Evolutionary conservation across 64 coral and sea anemone species (phyloP).

Genomic region (Trachythela sp.): DNA sequence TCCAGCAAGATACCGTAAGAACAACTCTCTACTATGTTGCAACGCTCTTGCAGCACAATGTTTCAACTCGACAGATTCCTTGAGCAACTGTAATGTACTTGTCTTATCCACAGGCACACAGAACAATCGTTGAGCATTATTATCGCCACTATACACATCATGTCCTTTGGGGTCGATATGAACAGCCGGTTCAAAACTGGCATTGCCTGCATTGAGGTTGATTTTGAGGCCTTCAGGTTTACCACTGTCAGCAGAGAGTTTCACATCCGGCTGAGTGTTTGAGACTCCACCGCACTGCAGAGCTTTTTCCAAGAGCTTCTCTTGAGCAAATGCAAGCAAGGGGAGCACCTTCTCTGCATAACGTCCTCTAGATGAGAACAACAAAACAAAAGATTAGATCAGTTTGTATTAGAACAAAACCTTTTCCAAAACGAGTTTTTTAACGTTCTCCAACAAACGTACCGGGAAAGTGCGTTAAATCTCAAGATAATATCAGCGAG

Average conservation of each 20-base stretch:
- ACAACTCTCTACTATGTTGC: slow-evolving; percentile 79
- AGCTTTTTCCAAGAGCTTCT: slow-evolving; percentile 57
- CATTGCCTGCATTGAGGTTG: slow-evolving; percentile 48
- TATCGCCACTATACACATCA: slow-evolving; percentile 84
- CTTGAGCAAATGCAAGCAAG: slow-evolving; percentile 71
- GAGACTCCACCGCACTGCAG: slow-evolving; percentile 57
- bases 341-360: slow-evolving; percentile 88
- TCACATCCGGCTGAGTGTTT: slow-evolving; percentile 62
- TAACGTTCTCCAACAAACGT: no score
- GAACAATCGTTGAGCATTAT: slow-evolving; percentile 70
- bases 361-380: slow-evolving; percentile 50
- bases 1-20: slow-evolving; percentile 90
- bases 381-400: background rate
- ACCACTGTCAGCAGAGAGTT: slow-evolving; percentile 63
- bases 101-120: slow-evolving; percentile 81
- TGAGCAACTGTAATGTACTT: slow-evolving; percentile 63
- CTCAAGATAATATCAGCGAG: slow-evolving; percentile 64
- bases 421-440: no score
- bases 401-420: no score
- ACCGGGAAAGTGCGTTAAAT: slow-evolving; percentile 90
- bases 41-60: slow-evolving; percentile 76
- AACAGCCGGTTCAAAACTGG: slow-evolving; percentile 79
- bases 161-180: slow-evolving; percentile 96
- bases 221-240: slow-evolving; percentile 54
- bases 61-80: slow-evolving; percentile 69